Evolutionary conservation across 2,888 invertebrate species (phyloP), one percentile per base, ranked within the genome.

Genomic region (Papilio demoleus): DNA sequence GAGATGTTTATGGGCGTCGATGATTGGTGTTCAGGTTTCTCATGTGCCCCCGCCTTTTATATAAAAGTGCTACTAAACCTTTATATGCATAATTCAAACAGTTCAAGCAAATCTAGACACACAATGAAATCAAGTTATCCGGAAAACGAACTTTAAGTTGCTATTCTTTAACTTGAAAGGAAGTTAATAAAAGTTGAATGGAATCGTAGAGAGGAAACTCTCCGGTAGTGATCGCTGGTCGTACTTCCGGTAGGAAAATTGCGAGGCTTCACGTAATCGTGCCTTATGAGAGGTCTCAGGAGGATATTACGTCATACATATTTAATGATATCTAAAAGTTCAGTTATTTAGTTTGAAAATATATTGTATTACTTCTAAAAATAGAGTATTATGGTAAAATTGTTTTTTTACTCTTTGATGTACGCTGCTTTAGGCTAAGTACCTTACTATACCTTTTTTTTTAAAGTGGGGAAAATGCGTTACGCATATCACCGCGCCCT

Each of bases 151-250:
- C 27, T n/a, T 53, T 14, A n/a, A 31, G 31, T 27, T n/a, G 53
- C 53, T 53, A 31, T 53, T 53, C 27, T 53, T 53, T n/a, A 27
- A 53, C n/a, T 53, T 53, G 53, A 53, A 53, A 31, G 6, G n/a
- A 53, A 11, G 53, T 53, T 31, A 53, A 53, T 31, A n/a, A 31
- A 53, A 53, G 27, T 53, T n/a, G 53, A 31, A 31, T 53, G 27
- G 31, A n/a, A 27, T 27, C 24, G 24, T 1, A 24, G 31, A 53
- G 27, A 27, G 53, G 53, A 31, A 53, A 53, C 53, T 53, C 31
- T 53, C 53, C 31, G 1, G 53, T 9, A n/a, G 31, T n/a, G 53
- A 50, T 27, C 27, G 50, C 50, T 50, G n/a, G 27, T n/a, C 53
- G 27, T 31, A 56, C 53, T 56, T 56, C 53, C 53, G n/a, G 53